A percentile compares a stretch with the other conserved stretches of the same genome.
Evolutionary conservation across 2,797 vertebrate genomes (phyloP).

Genomic region (Gouania willdenowi): DNA sequence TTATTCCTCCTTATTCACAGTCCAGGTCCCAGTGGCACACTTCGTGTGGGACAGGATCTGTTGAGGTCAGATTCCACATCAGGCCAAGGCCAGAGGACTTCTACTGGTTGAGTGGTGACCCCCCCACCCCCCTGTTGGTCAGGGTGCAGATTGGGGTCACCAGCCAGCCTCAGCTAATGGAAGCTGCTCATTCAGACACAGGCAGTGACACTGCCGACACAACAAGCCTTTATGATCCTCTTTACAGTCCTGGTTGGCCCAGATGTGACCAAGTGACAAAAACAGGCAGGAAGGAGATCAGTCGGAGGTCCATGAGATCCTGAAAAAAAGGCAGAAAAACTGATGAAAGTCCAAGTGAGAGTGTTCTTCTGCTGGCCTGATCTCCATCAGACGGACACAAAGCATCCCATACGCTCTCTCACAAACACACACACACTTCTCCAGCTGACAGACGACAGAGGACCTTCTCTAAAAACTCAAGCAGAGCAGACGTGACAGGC

Average conservation of each 20-base stretch:
- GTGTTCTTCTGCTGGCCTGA: not conserved
- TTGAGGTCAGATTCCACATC: slow-evolving; percentile 74
- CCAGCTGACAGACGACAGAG: slow-evolving; percentile 18
- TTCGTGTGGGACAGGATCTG: slow-evolving; percentile 59
- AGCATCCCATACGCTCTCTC: slow-evolving; percentile 25
- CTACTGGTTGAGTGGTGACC: slow-evolving; percentile 45
- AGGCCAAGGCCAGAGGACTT: slow-evolving; percentile 31
- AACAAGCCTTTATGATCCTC: slow-evolving; percentile 7
- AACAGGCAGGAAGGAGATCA: no score
- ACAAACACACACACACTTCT: slow-evolving; percentile 12
- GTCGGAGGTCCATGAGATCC: no score
- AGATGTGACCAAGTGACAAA: slow-evolving; percentile 16
- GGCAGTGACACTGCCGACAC: not conserved
- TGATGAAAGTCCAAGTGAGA: slow-evolving; percentile 39
- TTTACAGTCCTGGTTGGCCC: slow-evolving; percentile 1
- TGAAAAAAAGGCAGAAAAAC: slow-evolving; percentile 38
- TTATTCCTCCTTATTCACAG: slow-evolving; percentile 28
- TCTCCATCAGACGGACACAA: no score
- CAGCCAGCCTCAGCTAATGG: slow-evolving; percentile 12
- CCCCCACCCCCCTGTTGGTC: no score
- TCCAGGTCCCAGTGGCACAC: slow-evolving; percentile 56
- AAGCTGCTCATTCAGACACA: slow-evolving; percentile 12
- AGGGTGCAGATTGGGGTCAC: slow-evolving; percentile 28
- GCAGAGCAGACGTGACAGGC: slow-evolving; percentile 61
- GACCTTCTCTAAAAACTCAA: slow-evolving; percentile 59